Evolutionary conservation across 2,888 invertebrate species (phyloP).

Genomic region (Cataglyphis rosenhaueri): DNA sequence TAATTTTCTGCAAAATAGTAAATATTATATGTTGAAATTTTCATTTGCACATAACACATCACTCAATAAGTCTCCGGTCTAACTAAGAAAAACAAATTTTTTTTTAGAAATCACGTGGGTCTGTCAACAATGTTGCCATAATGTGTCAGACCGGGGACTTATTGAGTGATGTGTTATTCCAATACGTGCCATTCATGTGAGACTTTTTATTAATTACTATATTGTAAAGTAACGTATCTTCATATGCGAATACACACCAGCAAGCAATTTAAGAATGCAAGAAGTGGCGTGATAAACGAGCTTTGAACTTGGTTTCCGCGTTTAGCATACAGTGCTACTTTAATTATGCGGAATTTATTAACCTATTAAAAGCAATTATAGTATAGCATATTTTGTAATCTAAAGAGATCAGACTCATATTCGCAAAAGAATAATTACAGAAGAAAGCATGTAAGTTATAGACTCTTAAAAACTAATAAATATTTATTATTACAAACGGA

Average conservation of each 20-base stretch:
- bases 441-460: not conserved
- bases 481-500: not conserved
- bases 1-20: slow-evolving; percentile 6
- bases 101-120: too few relatives aligned
- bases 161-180: not conserved
- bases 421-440: slow-evolving; percentile 19
- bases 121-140: too few relatives aligned
- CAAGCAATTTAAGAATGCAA: slow-evolving; percentile 74
- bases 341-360: slow-evolving; percentile 42
- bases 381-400: slow-evolving; percentile 6
- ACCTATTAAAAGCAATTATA: slow-evolving; percentile 47
- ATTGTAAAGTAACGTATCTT: not conserved
- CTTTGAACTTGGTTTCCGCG: slow-evolving; percentile 68
- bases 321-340: slow-evolving; percentile 34
- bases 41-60: not conserved
- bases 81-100: too few relatives aligned
- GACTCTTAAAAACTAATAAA: not conserved
- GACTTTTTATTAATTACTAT: slow-evolving; percentile 22
- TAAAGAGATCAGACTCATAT: slow-evolving; percentile 7
- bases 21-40: slow-evolving; percentile 27
- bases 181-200: slow-evolving; percentile 1
- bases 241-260: slow-evolving; percentile 22
- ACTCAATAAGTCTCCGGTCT: too few relatives aligned
- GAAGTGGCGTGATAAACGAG: slow-evolving; percentile 70
- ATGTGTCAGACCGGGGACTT: too few relatives aligned